Evolutionary conservation across 2,888 invertebrate genomes (phyloP).

Genomic region (Coecobrya sp.): DNA sequence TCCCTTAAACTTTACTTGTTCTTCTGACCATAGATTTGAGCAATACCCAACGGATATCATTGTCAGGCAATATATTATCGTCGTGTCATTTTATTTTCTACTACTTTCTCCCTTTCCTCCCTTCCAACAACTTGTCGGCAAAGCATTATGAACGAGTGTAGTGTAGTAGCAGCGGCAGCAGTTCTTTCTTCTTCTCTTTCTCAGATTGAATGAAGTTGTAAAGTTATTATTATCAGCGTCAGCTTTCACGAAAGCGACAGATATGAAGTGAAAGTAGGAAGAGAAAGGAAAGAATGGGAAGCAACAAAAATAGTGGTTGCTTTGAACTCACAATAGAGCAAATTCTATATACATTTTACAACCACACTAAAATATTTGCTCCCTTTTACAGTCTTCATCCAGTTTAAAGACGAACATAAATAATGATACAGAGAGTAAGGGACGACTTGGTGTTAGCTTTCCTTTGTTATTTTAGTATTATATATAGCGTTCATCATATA

Average conservation of each 20-base stretch:
- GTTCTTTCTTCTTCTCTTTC: conserved; percentile 7
- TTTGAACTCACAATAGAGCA: neutral
- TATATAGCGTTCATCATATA: neutral
- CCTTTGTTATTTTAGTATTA: neutral
- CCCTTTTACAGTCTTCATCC: neutral
- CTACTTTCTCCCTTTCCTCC: conserved; percentile 16
- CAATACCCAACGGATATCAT: conserved; percentile 70
- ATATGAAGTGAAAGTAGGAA: conserved; percentile 47
- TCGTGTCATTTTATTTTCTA: conserved; percentile 67
- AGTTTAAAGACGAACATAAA: conserved; percentile 22
- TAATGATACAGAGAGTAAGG: conserved; percentile 3
- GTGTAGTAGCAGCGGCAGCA: neutral
- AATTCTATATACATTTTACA: neutral
- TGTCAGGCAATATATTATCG: conserved; percentile 79
- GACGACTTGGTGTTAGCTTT: conserved; percentile 25
- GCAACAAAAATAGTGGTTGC: conserved; percentile 33
- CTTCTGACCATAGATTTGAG: conserved; percentile 7
- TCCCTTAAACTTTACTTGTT: conserved; percentile 35
- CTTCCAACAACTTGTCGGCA: conserved; percentile 64
- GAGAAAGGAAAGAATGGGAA: conserved; percentile 39
- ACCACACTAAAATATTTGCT: neutral
- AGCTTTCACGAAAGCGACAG: conserved; percentile 54
- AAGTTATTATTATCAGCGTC: conserved; percentile 66
- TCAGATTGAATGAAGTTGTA: conserved; percentile 73
- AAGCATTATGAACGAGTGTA: conserved; percentile 14